These are phyloP conservation scores for Epizoanthus fatuus DNA, from an alignment of 92 coral and sea anemone species.

Conservation along the genomic window DNA sequence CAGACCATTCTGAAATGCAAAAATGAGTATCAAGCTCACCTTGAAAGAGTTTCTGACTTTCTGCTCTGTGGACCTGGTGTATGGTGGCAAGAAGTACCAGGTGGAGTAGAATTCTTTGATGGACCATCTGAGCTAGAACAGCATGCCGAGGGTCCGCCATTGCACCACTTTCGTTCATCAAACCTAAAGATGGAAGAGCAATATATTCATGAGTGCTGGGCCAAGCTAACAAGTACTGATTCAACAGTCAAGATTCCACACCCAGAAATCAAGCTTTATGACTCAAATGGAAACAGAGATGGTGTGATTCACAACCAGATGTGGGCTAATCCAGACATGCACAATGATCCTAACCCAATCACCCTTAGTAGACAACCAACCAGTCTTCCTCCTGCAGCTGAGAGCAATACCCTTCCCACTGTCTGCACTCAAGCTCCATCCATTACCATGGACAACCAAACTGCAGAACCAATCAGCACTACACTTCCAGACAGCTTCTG, in stretches of 20 bases:
- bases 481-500: background rate
- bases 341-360: background rate
- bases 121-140: constrained; percentile 23
- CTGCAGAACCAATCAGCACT: background rate
- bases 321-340: constrained; percentile 3
- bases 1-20: constrained; percentile 5
- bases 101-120: constrained; percentile 49
- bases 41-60: constrained; percentile 41
- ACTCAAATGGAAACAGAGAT: constrained; percentile 20
- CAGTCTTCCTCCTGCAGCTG: constrained; percentile 5
- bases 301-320: constrained; percentile 4
- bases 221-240: background rate
- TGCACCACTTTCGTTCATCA: constrained; percentile 54
- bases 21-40: constrained; percentile 51
- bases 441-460: background rate
- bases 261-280: constrained; percentile 25
- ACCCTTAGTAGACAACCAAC: background rate
- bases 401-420: background rate
- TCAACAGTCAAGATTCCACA: constrained; percentile 26
- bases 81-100: constrained; percentile 36
- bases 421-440: background rate
- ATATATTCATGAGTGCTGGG: constrained; percentile 46
- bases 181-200: constrained; percentile 36
- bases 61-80: constrained; percentile 46
- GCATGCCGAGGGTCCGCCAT: constrained; percentile 29